These are phyloP conservation scores for Rhadina sibilatrix DNA, from an alignment of 2,113 vertebrate species.

Conservation along the genomic window DNA sequence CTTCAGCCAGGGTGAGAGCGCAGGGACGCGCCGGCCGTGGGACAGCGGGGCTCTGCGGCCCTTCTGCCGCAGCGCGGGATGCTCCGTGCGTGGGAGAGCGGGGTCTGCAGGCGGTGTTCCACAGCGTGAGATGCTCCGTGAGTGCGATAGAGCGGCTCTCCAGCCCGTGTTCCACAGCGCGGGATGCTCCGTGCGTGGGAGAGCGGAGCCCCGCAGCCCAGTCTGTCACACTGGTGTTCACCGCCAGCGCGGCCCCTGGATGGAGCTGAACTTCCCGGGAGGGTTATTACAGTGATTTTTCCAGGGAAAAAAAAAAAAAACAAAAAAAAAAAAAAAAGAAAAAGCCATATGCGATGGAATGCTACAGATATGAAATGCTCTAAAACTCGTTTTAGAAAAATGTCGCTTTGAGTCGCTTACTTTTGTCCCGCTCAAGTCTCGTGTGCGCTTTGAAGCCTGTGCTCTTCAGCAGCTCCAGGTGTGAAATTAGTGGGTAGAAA, in stretches of 20 bases:
- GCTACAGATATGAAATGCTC: accelerated
- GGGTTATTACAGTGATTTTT: background rate
- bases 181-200: background rate
- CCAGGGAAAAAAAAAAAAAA: too few species aligned
- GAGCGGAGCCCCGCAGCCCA: accelerated
- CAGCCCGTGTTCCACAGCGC: accelerated
- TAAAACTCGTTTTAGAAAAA: background rate
- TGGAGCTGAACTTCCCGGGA: accelerated
- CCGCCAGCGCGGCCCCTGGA: accelerated
- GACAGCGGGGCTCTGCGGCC: background rate
- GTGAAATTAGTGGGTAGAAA: too few species aligned
- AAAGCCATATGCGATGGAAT: accelerated
- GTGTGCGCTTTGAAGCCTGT: accelerated
- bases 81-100: background rate
- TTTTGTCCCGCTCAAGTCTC: background rate
- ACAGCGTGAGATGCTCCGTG: accelerated
- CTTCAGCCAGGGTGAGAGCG: constrained; percentile 50
- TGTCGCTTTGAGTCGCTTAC: accelerated
- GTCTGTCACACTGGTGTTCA: accelerated
- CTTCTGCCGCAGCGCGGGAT: accelerated
- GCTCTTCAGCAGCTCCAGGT: background rate
- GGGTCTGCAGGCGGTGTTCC: background rate
- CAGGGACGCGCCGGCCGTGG: background rate
- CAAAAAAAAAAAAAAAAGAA: too few species aligned
- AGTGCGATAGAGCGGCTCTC: background rate